Evolutionary conservation across 1,140 invertebrate genomes (phyloP), one percentile per base, ranked within the genome.

Genomic region (Charaxes varanes): DNA sequence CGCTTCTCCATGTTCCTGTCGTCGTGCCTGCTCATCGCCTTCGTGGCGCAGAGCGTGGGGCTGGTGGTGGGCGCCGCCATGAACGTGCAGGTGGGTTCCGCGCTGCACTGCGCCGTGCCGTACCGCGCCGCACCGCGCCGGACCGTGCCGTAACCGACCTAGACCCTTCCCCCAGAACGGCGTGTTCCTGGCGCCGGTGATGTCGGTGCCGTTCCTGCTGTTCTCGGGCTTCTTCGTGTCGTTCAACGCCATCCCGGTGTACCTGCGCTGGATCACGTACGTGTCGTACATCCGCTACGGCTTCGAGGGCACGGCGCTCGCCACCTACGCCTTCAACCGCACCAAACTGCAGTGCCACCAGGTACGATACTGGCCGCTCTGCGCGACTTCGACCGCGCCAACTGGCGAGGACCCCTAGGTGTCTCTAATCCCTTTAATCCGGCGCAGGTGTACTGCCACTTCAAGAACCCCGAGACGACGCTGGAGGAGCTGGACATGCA

Each of bases 221-320:
- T 99, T 96, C 86, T 94, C 93, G 32, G 97, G 97, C 6, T 99
- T 99, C 89, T 98, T 99, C 81, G 96, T 98, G 10, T 97, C 95
- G 43, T 96, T 98, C 77, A 94, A 97, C 63, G 96, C 96, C 0
- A 98, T 99, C 53, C 97, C 97, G 0, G 89, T 93, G 2, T 98
- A 98, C 69, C 86, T 99, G 24, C 88, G 96, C 46, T 98, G 96
- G 96, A 93, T 99, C 44, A 97, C 96, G 0, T 98, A 98, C 77
- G 84, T 97, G 0, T 97, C 95, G 6, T 99, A 98, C 76, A 95
- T 98, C 40, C 88, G 96, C 68, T 99, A 98, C 66, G 94, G 95
- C 11, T 98, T 98, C 76, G 96, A 98, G 85, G 94, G 95, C 8
- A 95, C 94, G 0, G 90, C 97, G 2, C 87, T 97, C n/a, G 94